Evolutionary conservation across 2,797 vertebrate genomes (phyloP).

Genomic region (Serranus cabrilla): DNA sequence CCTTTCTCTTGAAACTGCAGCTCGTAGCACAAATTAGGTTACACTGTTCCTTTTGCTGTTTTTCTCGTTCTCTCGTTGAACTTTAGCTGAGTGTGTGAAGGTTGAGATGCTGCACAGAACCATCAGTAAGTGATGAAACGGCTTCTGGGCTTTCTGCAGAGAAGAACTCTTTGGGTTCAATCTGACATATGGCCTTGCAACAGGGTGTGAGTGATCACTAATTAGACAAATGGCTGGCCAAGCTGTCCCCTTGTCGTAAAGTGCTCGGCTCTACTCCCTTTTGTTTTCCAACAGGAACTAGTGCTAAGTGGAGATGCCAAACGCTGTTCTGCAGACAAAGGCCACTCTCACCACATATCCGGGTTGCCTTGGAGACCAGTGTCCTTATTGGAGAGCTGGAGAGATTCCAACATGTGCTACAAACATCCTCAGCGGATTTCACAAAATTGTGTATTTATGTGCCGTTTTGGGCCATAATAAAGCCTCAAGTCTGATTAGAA

Average conservation of each 20-base stretch:
- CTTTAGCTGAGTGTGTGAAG: constrained; percentile 20
- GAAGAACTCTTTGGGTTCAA: constrained; percentile 54
- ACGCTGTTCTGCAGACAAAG: constrained; percentile 79
- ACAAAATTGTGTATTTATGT: constrained; percentile 31
- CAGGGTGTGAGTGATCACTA: constrained; percentile 78
- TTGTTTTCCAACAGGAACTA: constrained; percentile 82
- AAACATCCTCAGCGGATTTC: constrained; percentile 37
- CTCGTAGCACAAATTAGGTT: constrained; percentile 58
- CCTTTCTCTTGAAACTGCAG: constrained; percentile 32
- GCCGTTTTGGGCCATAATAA: background rate
- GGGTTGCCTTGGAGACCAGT: constrained; percentile 73
- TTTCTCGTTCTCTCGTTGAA: constrained; percentile 39
- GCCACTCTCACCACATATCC: constrained; percentile 73
- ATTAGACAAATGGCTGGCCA: constrained; percentile 82
- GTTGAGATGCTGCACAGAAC: constrained; percentile 25
- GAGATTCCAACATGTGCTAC: constrained; percentile 46
- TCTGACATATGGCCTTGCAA: constrained; percentile 80
- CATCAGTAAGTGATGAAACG: constrained; percentile 61
- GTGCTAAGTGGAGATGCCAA: constrained; percentile 81
- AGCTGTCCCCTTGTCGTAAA: constrained; percentile 74
- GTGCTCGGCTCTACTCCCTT: constrained; percentile 62
- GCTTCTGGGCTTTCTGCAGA: constrained; percentile 42
- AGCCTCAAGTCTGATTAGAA: constrained; percentile 1
- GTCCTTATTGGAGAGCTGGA: constrained; percentile 53
- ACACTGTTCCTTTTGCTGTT: constrained; percentile 43